Percentiles rank a stretch among this genome's conserved stretches.
phyloP scores from a whole-genome alignment of 1,140 invertebrate genomes.

The Cotesia chilonis region DNA sequence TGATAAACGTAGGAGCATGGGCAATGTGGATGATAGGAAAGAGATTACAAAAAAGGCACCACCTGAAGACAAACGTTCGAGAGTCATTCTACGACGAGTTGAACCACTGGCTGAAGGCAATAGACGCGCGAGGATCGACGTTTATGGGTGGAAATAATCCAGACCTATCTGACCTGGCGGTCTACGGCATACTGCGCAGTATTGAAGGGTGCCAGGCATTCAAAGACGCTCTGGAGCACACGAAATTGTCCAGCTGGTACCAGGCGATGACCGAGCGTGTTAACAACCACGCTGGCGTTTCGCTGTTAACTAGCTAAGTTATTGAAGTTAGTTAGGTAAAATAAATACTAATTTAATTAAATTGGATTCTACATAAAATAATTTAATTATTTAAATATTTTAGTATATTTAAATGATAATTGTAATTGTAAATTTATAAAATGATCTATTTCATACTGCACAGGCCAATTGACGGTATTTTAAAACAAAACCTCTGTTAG shows the following conservation, averaged over 20 bases:
- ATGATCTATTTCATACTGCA: constrained; percentile 42
- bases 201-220: constrained; percentile 96
- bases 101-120: constrained; percentile 78
- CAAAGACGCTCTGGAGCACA: constrained; percentile 79
- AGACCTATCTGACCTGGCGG: constrained; percentile 91
- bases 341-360: constrained; percentile 30
- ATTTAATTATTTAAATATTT: neutral
- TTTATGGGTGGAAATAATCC: constrained; percentile 90
- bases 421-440: constrained; percentile 13
- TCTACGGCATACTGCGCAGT: constrained; percentile 92
- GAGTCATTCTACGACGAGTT: constrained; percentile 90
- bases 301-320: constrained; percentile 42
- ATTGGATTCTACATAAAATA: neutral
- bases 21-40: constrained; percentile 96
- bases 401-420: too few species aligned
- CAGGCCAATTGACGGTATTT: constrained; percentile 76
- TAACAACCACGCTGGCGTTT: constrained; percentile 63
- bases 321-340: constrained; percentile 28
- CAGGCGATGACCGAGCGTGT: constrained; percentile 65
- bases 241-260: constrained; percentile 74
- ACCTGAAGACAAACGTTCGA: constrained; percentile 88
- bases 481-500: constrained; percentile 78
- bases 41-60: constrained; percentile 84
- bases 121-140: constrained; percentile 75
- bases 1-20: constrained; percentile 92